Evolutionary conservation across 2,888 invertebrate genomes (phyloP).

Genomic region (Prenolepis imparis): DNA sequence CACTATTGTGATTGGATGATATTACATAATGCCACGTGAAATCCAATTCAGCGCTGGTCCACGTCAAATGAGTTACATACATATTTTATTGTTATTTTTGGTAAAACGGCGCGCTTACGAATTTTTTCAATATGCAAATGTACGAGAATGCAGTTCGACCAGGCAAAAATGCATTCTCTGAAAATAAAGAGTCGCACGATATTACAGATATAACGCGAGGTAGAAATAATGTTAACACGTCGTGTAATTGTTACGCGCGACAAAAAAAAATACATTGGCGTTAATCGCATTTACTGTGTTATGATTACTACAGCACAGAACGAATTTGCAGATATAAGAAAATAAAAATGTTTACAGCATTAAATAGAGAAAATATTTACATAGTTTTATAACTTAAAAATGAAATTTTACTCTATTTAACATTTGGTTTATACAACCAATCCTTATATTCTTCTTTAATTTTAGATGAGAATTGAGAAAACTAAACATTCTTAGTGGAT

Average conservation of each 20-base stretch:
- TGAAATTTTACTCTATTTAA: neutral
- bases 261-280: slow-evolving; percentile 12
- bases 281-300: slow-evolving; percentile 5
- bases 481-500: no score
- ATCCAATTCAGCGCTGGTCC: slow-evolving; percentile 45
- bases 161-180: slow-evolving; percentile 40
- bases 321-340: slow-evolving; percentile 11
- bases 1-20: slow-evolving; percentile 53
- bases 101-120: slow-evolving; percentile 31
- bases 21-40: slow-evolving; percentile 49
- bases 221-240: slow-evolving; percentile 31
- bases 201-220: slow-evolving; percentile 12
- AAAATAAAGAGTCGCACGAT: slow-evolving; percentile 38
- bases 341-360: neutral
- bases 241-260: slow-evolving; percentile 29
- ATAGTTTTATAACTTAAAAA: neutral
- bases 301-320: neutral
- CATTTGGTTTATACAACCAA: neutral
- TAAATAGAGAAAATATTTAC: neutral
- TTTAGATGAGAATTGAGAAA: neutral
- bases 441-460: neutral
- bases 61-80: slow-evolving; percentile 48
- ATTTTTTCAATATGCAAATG: slow-evolving; percentile 56
- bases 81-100: slow-evolving; percentile 44
- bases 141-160: slow-evolving; percentile 26